A percentile compares a stretch with the other conserved stretches of the same genome.
phyloP scores from a whole-genome alignment of 1,140 invertebrate species.

The Radopholus similis region DNA sequence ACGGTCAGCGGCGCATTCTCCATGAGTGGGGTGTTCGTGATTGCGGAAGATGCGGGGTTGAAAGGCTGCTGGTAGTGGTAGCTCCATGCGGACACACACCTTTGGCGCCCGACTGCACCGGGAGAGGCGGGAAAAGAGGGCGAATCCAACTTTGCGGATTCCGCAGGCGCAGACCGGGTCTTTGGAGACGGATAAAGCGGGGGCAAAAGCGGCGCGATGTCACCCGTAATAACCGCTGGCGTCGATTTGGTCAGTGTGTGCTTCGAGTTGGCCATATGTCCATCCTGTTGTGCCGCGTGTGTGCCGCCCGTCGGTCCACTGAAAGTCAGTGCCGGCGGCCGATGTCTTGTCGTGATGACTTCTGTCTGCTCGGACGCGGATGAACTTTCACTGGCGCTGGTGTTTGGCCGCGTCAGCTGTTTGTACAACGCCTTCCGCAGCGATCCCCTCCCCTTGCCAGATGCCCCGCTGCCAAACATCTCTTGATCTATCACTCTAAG shows the following conservation, averaged over 20 bases:
- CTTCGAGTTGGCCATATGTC: not conserved
- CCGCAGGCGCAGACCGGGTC: not conserved
- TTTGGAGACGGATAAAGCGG: not conserved
- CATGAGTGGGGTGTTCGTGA: not conserved
- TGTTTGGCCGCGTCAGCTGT: conserved; percentile 17
- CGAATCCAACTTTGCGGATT: not conserved
- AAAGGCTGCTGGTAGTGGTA: conserved; percentile 1
- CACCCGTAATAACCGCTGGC: conserved; percentile 1
- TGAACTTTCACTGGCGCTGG: conserved; percentile 1
- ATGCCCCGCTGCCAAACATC: conserved; percentile 5
- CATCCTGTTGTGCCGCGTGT: not conserved
- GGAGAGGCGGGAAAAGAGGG: not conserved
- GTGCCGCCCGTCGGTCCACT: conserved; percentile 1
- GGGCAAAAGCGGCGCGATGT: not conserved
- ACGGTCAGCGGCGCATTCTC: not conserved
- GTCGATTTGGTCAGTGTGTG: conserved; percentile 3
- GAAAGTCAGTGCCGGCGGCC: conserved; percentile 7
- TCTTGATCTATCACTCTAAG: too few relatives aligned
- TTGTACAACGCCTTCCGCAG: conserved; percentile 19
- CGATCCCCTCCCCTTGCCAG: conserved; percentile 10
- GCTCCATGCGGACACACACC: not conserved
- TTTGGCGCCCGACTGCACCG: not conserved
- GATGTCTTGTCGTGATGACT: not conserved
- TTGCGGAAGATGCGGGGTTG: not conserved
- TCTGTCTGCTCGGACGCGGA: conserved; percentile 1